These are phyloP conservation scores for Spodoptera frugiperda DNA, from an alignment of 1,140 invertebrate genomes.

Conservation along the genomic window DNA sequence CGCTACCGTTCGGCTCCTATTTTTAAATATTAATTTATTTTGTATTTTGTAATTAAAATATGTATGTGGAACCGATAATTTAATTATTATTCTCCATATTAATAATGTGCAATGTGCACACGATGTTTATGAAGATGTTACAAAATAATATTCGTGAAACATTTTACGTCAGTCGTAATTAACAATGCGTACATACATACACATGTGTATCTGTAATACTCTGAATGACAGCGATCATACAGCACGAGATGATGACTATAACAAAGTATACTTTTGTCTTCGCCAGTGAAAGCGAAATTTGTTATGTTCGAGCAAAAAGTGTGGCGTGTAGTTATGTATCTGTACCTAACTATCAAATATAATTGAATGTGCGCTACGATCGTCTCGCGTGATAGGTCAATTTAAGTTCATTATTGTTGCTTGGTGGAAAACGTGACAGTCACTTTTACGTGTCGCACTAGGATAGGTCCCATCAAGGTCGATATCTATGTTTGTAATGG, in stretches of 20 bases:
- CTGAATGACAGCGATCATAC: slow-evolving; percentile 22
- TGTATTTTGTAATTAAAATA: too few species aligned
- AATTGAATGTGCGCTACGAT: slow-evolving; percentile 16
- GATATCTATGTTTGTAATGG: neutral
- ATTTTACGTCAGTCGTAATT: slow-evolving; percentile 18
- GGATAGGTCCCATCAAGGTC: slow-evolving; percentile 32
- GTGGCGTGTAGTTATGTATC: slow-evolving; percentile 16
- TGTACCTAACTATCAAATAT: slow-evolving; percentile 29
- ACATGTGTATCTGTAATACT: neutral
- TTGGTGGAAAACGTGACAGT: slow-evolving; percentile 45
- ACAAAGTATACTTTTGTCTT: slow-evolving; percentile 37
- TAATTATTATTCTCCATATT: too few species aligned
- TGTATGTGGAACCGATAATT: too few species aligned
- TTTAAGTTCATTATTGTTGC: slow-evolving; percentile 42
- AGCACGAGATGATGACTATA: slow-evolving; percentile 29
- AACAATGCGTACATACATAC: neutral
- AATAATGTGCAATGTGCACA: too few species aligned
- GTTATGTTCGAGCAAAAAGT: slow-evolving; percentile 23
- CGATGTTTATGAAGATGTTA: too few species aligned
- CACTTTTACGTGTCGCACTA: slow-evolving; percentile 4
- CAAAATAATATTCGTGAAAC: slow-evolving; percentile 5
- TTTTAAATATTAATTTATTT: too few species aligned
- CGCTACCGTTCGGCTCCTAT: too few species aligned
- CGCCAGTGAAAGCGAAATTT: slow-evolving; percentile 41
- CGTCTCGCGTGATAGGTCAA: slow-evolving; percentile 53